phyloP scores from a whole-genome alignment of 2,888 invertebrate species.

The Metalampra italica region DNA sequence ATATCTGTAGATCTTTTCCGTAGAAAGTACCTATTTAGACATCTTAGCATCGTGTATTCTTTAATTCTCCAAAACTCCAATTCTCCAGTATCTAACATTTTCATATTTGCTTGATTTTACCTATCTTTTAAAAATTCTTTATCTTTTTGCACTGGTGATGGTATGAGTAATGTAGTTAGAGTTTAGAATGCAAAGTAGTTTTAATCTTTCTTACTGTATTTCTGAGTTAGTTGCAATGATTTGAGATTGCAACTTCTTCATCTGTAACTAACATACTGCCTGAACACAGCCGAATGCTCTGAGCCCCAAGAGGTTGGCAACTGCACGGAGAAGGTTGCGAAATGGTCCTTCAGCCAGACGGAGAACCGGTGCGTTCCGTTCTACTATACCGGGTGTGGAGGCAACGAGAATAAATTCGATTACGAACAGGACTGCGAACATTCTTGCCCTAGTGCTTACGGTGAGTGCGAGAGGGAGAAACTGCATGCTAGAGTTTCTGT shows the following conservation, averaged over 20 bases:
- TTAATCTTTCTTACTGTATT: too few relatives aligned
- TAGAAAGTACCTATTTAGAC: too few relatives aligned
- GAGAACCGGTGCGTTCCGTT: constrained; percentile 94
- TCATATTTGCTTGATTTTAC: neutral
- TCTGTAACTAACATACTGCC: constrained; percentile 49
- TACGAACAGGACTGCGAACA: constrained; percentile 85
- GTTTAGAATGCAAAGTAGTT: neutral
- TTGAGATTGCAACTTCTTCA: neutral
- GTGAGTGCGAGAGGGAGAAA: constrained; percentile 74
- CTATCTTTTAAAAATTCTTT: neutral
- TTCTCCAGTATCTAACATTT: neutral
- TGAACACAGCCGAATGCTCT: constrained; percentile 85
- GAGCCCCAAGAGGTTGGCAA: constrained; percentile 86
- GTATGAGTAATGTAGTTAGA: neutral
- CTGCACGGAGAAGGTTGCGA: constrained; percentile 86
- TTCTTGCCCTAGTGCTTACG: constrained; percentile 87
- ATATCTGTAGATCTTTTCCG: too few relatives aligned
- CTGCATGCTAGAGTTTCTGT: neutral
- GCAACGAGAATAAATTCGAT: constrained; percentile 92
- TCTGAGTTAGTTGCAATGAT: neutral
- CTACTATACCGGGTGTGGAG: constrained; percentile 95
- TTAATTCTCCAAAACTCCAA: neutral
- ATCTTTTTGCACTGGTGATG: neutral
- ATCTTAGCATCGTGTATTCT: too few relatives aligned
- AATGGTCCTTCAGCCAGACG: constrained; percentile 91